Evolutionary conservation across 2,797 vertebrate genomes (phyloP), one percentile per base, ranked within the genome.

Genomic region (Astyanax mexicanus): DNA sequence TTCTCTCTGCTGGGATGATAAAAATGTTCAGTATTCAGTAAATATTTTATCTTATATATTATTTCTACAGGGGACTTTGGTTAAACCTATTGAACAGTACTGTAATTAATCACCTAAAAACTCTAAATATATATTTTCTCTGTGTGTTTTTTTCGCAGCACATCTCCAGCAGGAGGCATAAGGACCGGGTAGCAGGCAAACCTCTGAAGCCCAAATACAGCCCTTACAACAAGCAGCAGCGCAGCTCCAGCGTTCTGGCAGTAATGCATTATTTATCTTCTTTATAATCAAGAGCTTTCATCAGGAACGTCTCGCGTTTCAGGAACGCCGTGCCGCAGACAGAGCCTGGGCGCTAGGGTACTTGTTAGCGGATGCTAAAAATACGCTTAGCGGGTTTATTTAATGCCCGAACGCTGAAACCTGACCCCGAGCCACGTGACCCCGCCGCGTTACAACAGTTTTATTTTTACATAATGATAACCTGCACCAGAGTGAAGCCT

Each of bases 161-260:
- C 88, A 98, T 99, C 91, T 98, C 97, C 92, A 99, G 98, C 89
- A 94, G 97, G 91, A 96, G 97, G 90, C 98, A 99, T 87, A 99
- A 98, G 89, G 98, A 99, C 92, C 91, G 94, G 85, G 95, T 98
- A 84, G 97, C 97, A 83, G 98, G 98, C 78, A 99, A 99, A 88
- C 98, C 97, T 62, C 90, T 94, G 90, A 99, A 99, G 89, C 96
- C 97, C 77, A 99, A 98, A 90, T 98, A 97, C 86, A 98, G 96
- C 78, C 97, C 97, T 17, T 99, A 99, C 84, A 98, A 96, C 94
- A 98, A 99, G 88, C 94, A 95, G 80, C 96, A 97, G 82, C 92
- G 95, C 64, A 92, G 91, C 87, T 90, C 95, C 11, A 93, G 91
- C 85, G 90, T 94, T 81, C 92, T 98, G 88, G 95, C 95, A 47